Evolutionary conservation across 2,888 invertebrate species (phyloP), one percentile per base, ranked within the genome.

Genomic region (Luperina nickerlii): DNA sequence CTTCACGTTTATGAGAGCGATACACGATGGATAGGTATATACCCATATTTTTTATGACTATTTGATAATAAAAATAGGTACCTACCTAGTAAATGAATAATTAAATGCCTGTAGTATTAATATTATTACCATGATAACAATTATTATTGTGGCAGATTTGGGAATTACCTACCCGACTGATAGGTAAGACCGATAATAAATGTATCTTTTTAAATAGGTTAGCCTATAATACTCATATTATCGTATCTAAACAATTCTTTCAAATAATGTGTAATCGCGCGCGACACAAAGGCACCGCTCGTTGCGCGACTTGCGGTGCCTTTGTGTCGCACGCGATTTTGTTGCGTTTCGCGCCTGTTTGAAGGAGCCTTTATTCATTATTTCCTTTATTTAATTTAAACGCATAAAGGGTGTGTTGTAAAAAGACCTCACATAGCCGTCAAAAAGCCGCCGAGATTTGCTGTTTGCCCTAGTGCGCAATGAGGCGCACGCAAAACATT

Each of bases 191-290:
- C 4, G 54, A 54, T 82, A 63, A 42, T 27, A 24, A 75, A 20
- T 7, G 32, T 75, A 82, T 68, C 4, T 62, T 62, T 38, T 24
- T 57, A 24, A 57, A 57, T 24, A 24, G 24, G 57, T 9, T 74
- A 81, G 32, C 67, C 51, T 45, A 48, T 82, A 68, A 62, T 82
- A 82, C 15, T 20, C 67, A 54, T 32, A 32, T 32, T 82, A 45
- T 20, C 60, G 9, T 74, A 48, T 51, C 51, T 81, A 63, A 60
- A 42, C 18, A 81, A 32, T 32, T 32, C 32, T 32, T 32, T 32
- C 32, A 32, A 32, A 32, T 32, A 32, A 32, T 32, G 32, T 32
- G 32, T 32, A 32, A 32, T 32, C 32, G 32, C 32, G 32, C 32
- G 32, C 32, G 32, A 32, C 32, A 32, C 32, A 32, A 32, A 32